Evolutionary conservation across 2,113 vertebrate genomes (phyloP).

Genomic region (Monopterus albus): DNA sequence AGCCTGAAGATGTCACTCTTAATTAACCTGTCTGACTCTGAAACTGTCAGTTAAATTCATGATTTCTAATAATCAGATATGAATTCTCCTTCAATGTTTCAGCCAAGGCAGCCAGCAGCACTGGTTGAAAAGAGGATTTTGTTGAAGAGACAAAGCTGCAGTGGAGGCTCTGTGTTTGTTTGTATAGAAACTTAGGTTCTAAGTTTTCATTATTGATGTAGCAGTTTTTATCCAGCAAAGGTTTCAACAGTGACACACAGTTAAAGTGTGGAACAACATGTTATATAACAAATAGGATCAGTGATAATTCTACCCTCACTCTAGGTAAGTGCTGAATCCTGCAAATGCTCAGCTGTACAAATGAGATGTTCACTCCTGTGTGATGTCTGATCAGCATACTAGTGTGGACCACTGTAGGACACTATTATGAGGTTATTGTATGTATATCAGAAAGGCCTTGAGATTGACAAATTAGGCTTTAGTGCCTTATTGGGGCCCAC

Average conservation of each 20-base stretch:
- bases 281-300: neutral
- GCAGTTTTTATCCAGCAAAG: neutral
- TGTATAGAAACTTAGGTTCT: neutral
- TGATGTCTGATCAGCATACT: neutral
- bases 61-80: neutral
- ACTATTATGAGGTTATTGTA: neutral
- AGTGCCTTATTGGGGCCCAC: neutral
- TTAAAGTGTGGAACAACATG: neutral
- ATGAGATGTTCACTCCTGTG: neutral
- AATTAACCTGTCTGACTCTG: constrained; percentile 13
- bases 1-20: constrained; percentile 62
- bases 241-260: neutral
- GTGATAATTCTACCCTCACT: neutral
- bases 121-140: neutral
- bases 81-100: neutral
- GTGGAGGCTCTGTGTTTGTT: neutral
- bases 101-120: neutral
- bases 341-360: neutral
- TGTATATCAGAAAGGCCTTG: neutral
- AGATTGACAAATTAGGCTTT: neutral
- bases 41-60: neutral
- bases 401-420: too few relatives aligned
- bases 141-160: neutral
- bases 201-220: neutral
- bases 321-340: neutral